These are phyloP conservation scores for Hydriomena furcata DNA, from an alignment of 2,888 invertebrate species.

Conservation along the genomic window DNA sequence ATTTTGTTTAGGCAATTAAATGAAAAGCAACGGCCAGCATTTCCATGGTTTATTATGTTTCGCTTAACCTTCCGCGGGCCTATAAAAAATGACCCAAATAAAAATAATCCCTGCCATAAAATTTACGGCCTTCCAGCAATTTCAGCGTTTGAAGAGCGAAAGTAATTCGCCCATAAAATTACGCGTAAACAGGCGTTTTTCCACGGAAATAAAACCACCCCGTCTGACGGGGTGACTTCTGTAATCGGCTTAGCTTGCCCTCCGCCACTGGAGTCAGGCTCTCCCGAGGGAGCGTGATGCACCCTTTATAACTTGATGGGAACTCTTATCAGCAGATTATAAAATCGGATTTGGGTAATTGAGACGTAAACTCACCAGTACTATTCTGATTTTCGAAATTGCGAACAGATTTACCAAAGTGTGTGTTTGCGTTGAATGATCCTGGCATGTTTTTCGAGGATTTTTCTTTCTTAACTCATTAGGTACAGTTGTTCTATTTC, in stretches of 20 bases:
- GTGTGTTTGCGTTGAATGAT: neutral
- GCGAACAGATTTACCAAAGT: conserved; percentile 17
- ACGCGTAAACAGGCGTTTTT: conserved; percentile 81
- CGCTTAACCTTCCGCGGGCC: conserved; percentile 35
- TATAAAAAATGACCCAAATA: conserved; percentile 69
- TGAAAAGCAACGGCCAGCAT: conserved; percentile 17
- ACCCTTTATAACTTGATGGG: conserved; percentile 76
- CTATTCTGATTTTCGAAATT: conserved; percentile 33
- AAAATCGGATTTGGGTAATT: conserved; percentile 79
- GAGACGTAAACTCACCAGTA: conserved; percentile 65
- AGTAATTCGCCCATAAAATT: conserved; percentile 80
- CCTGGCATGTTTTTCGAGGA: too few species aligned
- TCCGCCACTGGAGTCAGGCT: conserved; percentile 50
- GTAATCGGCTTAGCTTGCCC: conserved; percentile 78
- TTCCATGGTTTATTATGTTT: conserved; percentile 32
- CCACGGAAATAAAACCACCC: conserved; percentile 75
- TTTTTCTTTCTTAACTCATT: too few species aligned
- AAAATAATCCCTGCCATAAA: conserved; percentile 72
- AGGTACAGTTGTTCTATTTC: too few species aligned
- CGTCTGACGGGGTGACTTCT: conserved; percentile 67
- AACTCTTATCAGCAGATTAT: conserved; percentile 79
- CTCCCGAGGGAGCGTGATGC: conserved; percentile 61
- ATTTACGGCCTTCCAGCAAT: conserved; percentile 73
- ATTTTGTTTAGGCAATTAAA: conserved; percentile 18
- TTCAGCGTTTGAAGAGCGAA: conserved; percentile 76